phyloP scores from a whole-genome alignment of 2,113 vertebrate species.

The Chaetops frenatus region DNA sequence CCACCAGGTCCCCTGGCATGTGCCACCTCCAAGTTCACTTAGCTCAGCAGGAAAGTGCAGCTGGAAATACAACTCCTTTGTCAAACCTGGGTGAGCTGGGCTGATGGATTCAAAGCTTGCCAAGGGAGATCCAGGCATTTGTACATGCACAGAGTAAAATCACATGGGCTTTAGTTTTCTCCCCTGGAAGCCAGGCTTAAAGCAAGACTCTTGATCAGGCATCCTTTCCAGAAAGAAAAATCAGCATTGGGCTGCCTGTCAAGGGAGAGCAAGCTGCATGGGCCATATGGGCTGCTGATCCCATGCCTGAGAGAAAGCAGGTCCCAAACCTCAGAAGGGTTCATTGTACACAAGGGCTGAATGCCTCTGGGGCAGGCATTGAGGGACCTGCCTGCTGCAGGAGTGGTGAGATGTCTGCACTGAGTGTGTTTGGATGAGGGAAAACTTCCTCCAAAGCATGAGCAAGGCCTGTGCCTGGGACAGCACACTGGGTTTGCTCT shows the following conservation, averaged over 20 bases:
- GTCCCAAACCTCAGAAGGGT: neutral
- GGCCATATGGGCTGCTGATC: neutral
- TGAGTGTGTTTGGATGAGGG: neutral
- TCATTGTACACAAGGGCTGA: neutral
- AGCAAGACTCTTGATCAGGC: neutral
- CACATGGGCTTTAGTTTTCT: rapidly evolving
- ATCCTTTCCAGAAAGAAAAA: neutral
- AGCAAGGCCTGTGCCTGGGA: neutral
- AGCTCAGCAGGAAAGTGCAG: neutral
- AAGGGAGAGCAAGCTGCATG: neutral
- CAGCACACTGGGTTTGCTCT: neutral
- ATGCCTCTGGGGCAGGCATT: rapidly evolving
- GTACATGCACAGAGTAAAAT: neutral
- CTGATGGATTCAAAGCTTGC: neutral
- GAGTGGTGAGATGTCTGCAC: neutral
- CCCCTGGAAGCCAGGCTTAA: neutral
- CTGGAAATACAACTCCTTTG: neutral
- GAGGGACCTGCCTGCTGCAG: neutral
- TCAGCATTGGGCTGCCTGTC: neutral
- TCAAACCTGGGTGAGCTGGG: neutral
- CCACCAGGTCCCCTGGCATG: rapidly evolving
- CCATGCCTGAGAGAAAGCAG: neutral
- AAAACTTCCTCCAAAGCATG: neutral
- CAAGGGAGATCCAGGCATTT: neutral
- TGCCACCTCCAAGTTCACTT: neutral